phyloP scores from a whole-genome alignment of 2,113 vertebrate genomes.

The Aplodontia rufa region DNA sequence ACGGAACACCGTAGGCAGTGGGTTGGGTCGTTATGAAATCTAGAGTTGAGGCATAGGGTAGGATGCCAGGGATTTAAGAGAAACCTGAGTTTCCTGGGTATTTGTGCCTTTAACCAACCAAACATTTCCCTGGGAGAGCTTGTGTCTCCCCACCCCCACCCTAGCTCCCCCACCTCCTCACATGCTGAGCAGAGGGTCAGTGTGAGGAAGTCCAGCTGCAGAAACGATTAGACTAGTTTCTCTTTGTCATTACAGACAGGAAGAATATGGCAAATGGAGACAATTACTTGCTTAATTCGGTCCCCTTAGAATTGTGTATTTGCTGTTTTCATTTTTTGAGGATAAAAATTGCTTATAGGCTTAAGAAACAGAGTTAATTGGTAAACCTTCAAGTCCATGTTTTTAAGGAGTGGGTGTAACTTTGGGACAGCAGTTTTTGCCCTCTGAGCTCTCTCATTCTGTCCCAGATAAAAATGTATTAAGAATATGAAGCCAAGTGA shows the following conservation, averaged over 20 bases:
- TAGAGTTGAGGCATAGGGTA: background rate
- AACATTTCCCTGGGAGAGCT: background rate
- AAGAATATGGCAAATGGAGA: background rate
- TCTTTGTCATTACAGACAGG: background rate
- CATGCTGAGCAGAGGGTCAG: background rate
- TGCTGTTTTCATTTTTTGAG: slow-evolving; percentile 23
- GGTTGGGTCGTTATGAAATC: background rate
- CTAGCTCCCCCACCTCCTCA: background rate
- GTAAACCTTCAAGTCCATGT: background rate
- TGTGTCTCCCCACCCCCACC: background rate
- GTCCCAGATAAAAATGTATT: slow-evolving; percentile 37
- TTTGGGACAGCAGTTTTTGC: background rate
- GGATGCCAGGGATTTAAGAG: background rate
- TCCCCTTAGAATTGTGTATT: background rate
- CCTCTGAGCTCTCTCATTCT: background rate
- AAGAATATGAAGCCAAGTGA: slow-evolving; percentile 62
- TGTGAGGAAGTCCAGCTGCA: background rate
- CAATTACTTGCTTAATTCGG: background rate
- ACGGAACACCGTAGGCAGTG: background rate
- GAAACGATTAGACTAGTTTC: background rate
- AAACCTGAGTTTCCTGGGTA: background rate
- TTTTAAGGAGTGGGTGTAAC: background rate
- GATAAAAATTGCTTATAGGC: slow-evolving; percentile 26
- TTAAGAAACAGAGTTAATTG: background rate
- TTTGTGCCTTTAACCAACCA: background rate